phyloP scores from a whole-genome alignment of 2,113 vertebrate species.

The Scomber colias region DNA sequence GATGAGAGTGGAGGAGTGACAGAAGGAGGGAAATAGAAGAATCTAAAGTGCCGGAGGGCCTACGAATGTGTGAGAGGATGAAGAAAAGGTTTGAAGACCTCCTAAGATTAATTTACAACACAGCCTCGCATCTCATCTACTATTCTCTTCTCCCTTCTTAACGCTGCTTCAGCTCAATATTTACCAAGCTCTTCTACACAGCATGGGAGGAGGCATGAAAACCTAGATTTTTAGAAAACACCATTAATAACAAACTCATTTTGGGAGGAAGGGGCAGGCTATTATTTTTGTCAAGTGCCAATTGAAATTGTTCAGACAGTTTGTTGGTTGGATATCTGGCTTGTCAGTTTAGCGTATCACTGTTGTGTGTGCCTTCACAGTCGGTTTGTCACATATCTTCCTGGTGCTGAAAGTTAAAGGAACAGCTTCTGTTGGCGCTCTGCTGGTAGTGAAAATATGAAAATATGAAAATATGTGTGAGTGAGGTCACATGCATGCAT shows the following conservation, averaged over 20 bases:
- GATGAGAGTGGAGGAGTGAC: constrained; percentile 18
- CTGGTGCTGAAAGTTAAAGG: constrained; percentile 36
- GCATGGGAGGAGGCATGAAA: constrained; percentile 46
- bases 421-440: constrained; percentile 15
- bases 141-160: constrained; percentile 41
- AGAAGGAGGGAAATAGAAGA: constrained; percentile 24
- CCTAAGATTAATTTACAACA: constrained; percentile 63
- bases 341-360: constrained; percentile 41
- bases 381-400: constrained; percentile 40
- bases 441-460: constrained; percentile 1
- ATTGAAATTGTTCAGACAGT: constrained; percentile 43
- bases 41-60: constrained; percentile 10
- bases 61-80: constrained; percentile 14
- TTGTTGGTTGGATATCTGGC: constrained; percentile 53
- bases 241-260: constrained; percentile 65
- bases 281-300: constrained; percentile 58
- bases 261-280: constrained; percentile 19
- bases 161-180: constrained; percentile 60
- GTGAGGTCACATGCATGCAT: neutral
- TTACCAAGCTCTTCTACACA: constrained; percentile 64
- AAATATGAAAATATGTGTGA: neutral
- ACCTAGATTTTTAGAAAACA: constrained; percentile 59
- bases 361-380: constrained; percentile 28
- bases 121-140: constrained; percentile 48
- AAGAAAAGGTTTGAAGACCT: constrained; percentile 47